Evolutionary conservation across 2,113 vertebrate genomes (phyloP).

Genomic region (Trogon surrucura): DNA sequence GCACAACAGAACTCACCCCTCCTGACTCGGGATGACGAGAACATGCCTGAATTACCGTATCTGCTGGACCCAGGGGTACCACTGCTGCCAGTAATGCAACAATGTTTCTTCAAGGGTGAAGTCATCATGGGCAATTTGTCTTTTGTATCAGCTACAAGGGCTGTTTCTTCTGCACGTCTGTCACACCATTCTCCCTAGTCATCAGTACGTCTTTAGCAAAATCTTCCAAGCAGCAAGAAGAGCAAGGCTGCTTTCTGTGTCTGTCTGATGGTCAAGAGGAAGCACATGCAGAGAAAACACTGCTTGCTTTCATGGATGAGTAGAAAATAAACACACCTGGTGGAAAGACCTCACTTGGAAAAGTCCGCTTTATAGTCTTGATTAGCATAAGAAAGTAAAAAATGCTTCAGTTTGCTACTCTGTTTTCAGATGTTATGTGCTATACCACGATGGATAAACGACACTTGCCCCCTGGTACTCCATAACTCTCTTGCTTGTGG

Average conservation of each 20-base stretch:
- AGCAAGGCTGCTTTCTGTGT: background rate
- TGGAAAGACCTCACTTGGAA: background rate
- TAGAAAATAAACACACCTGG: background rate
- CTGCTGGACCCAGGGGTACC: background rate
- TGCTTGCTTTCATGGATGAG: background rate
- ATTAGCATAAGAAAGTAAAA: background rate
- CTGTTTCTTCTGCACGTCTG: background rate
- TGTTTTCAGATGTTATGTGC: background rate
- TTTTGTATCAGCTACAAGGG: background rate
- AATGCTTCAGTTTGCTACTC: background rate
- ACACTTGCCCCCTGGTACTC: background rate
- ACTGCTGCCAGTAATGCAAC: background rate
- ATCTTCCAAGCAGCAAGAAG: background rate
- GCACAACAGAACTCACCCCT: background rate
- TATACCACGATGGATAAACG: background rate
- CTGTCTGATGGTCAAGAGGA: background rate
- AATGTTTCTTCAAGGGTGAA: conserved; percentile 40
- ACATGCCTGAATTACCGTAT: background rate
- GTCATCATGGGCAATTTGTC: conserved; percentile 11
- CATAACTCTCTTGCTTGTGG: background rate
- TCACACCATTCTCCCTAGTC: background rate
- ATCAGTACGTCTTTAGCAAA: background rate
- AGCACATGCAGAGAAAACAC: background rate
- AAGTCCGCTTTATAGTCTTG: background rate
- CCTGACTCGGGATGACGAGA: background rate